Base-by-base conservation (phyloP, 2,113 vertebrate species). In the Percina caprodes region DNA sequence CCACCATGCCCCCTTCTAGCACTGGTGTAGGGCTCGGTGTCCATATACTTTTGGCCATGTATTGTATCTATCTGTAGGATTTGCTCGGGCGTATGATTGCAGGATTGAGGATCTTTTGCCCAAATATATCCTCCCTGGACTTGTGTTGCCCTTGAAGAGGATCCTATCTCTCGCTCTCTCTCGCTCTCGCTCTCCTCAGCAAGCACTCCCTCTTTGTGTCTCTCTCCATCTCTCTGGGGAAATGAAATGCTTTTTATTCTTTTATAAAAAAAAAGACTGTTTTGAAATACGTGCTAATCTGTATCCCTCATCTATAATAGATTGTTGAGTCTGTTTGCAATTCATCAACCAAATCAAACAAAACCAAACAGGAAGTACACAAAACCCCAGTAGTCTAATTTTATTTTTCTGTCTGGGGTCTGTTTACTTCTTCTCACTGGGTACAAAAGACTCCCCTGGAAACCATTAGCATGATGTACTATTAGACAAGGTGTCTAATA, bases 71-170 rank as follows among this genome's bases (percentile, higher is more conserved):
- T 46, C 11, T 42, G 49, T 6, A 45, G n/a, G 33, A 26, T 63
- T 48, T 0, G 3, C 21, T 35, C 21, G 0, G 33, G n/a, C 3
- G 3, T 54, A 23, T 16, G 51, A 58, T 24, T 16, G 18, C 49
- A 42, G 12, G 24, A n/a, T 63, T 63, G 4, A 63, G 65, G 13
- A 49, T 69, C 69, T 33, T 74, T 82, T 74, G 59, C 58, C 45
- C 69, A 66, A 70, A 75, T 72, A 42, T 46, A 72, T 76, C 75
- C 80, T 60, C 26, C 9, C 24, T 79, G 58, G 45, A 58, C 69
- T 68, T 5, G 19, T 24, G 30, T 23, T 30, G 54, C 52, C 54
- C 66, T 21, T 46, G 26, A 67, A 51, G 61, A 75, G 18, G 18
- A 49, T 52, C 51, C 56, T 72, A 26, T 54, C 61, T 6, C 26